Base-by-base conservation (phyloP, 2,797 vertebrate species). In the Threskiornis aethiopicus region DNA sequence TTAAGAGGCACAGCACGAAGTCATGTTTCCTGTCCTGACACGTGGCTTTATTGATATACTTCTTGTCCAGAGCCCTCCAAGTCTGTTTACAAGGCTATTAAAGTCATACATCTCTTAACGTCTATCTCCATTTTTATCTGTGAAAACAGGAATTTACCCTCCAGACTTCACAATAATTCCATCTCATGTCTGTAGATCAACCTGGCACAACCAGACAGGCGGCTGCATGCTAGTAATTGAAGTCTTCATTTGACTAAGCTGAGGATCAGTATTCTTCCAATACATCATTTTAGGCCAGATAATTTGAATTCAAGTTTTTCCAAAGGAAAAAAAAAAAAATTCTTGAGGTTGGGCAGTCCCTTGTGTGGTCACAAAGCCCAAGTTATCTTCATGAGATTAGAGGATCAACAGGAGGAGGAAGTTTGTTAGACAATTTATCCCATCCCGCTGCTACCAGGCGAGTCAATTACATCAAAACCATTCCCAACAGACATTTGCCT, bases 381-480 rank as follows among this genome's bases (percentile, higher is more conserved):
- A 25, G n/a, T 7, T 61, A n/a, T 11, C 33, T n/a, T 37, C 18
- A 1, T 10, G 10, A 41, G 9, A 73, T 33, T 1, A 44, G 22
- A 57, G 4, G 22, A 29, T 0, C 65, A 25, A 28, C 5, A 8
- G 9, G 33, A 51, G 39, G 20, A 44, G 14, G 25, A 35, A 46
- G 35, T 61, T 33, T 71, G 17, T 37, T 35, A 54, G 37, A 33
- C 46, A 24, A 17, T 4, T 10, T 16, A 44, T 14, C 29, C 41
- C 35, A 29, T 6, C 29, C 41, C 2, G 1, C 26, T 59, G 42
- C 80, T 6, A 6, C 8, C 7, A 20, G 35, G 33, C 0, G 0
- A 25, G 25, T 26, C 6, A 33, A 3, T 55, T 31, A 35, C 59
- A 77, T 25, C 59, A 46, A 31, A 70, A 25, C 16, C 18, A 22